phyloP scores from a whole-genome alignment of 2,888 invertebrate species.

The Anoncus sp. region DNA sequence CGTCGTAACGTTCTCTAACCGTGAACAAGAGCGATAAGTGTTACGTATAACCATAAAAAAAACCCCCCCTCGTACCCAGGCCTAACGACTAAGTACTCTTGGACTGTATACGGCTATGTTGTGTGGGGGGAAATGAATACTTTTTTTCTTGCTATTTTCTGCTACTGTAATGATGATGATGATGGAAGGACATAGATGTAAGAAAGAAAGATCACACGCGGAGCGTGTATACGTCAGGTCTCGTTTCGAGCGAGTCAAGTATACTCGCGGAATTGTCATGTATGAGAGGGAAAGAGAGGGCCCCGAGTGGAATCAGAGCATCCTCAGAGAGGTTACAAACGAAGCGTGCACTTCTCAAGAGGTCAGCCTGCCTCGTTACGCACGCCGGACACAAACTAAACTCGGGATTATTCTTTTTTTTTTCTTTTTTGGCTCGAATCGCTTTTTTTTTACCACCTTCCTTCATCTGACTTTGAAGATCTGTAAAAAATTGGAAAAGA shows the following conservation, averaged over 20 bases:
- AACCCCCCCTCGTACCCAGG: no score
- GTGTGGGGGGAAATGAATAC: not conserved
- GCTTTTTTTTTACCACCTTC: not conserved
- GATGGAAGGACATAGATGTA: slow-evolving; percentile 31
- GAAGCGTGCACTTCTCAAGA: slow-evolving; percentile 54
- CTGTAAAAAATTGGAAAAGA: no score
- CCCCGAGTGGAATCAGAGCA: slow-evolving; percentile 58
- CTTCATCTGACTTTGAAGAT: no score
- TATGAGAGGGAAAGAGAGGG: not conserved
- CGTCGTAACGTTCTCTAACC: slow-evolving; percentile 19
- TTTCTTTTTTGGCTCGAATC: slow-evolving; percentile 13
- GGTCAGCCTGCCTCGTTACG: slow-evolving; percentile 63
- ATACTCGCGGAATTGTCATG: slow-evolving; percentile 25
- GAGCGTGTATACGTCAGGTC: slow-evolving; percentile 38
- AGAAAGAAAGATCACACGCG: slow-evolving; percentile 29
- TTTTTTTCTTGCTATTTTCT: not conserved
- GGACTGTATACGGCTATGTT: not conserved
- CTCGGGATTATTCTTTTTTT: slow-evolving; percentile 30
- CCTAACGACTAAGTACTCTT: not conserved
- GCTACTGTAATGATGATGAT: slow-evolving; percentile 38
- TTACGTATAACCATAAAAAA: slow-evolving; percentile 25
- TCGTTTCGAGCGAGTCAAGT: slow-evolving; percentile 49
- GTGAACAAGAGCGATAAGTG: not conserved
- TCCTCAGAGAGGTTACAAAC: slow-evolving; percentile 59
- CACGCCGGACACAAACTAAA: slow-evolving; percentile 57